Conservation (phyloP, 2,888 invertebrate species). For the Heliconius sara region DNA sequence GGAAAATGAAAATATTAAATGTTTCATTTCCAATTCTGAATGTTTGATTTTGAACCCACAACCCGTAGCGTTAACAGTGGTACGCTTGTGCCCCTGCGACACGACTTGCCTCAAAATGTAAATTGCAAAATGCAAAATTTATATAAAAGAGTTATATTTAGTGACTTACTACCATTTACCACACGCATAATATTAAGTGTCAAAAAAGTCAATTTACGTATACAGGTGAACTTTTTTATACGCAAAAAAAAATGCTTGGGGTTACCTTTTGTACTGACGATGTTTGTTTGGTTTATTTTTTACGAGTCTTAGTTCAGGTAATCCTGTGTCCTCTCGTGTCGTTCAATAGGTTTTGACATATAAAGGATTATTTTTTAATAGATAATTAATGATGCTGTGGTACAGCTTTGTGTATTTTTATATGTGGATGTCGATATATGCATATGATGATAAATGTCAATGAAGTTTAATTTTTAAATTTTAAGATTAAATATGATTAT, state of each 20-base stretch:
- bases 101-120: too few relatives aligned
- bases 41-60: too few relatives aligned
- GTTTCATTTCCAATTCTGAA: too few relatives aligned
- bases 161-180: too few relatives aligned
- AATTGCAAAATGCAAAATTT: too few relatives aligned
- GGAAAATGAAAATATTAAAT: too few relatives aligned
- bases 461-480: neutral
- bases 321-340: constrained; percentile 76
- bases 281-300: constrained; percentile 73
- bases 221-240: constrained; percentile 28
- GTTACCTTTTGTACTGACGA: constrained; percentile 61
- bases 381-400: constrained; percentile 79
- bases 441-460: constrained; percentile 52
- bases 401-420: constrained; percentile 52
- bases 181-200: too few relatives aligned
- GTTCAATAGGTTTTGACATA: constrained; percentile 76
- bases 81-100: too few relatives aligned
- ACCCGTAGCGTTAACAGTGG: too few relatives aligned
- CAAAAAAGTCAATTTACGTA: constrained; percentile 24
- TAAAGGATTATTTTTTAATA: constrained; percentile 82
- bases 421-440: constrained; percentile 26
- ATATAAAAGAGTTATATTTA: too few relatives aligned
- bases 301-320: constrained; percentile 79
- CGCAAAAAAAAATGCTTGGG: constrained; percentile 54
- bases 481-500: too few relatives aligned